Evolutionary conservation across 2,797 vertebrate species (phyloP).

Genomic region (Apodemus agrarius): DNA sequence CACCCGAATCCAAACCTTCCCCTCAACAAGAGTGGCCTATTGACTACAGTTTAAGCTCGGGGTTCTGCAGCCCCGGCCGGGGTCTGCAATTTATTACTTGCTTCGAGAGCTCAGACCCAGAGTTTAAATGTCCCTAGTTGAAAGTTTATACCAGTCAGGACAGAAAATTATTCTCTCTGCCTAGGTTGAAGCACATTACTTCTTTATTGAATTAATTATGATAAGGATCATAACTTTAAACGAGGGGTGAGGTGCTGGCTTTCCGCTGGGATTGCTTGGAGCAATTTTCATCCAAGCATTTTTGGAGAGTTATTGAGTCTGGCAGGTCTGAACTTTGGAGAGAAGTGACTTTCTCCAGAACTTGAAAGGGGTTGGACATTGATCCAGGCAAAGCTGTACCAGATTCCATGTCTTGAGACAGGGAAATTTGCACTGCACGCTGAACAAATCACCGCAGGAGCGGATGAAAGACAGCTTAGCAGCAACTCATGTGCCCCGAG

Average conservation of each 20-base stretch:
- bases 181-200: constrained; percentile 98
- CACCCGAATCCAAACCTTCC: constrained; percentile 83
- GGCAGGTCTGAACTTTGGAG: constrained; percentile 99
- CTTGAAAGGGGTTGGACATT: constrained; percentile 97
- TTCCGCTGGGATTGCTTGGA: constrained; percentile 94
- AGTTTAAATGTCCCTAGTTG: constrained; percentile 92
- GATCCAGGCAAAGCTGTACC: constrained; percentile 93
- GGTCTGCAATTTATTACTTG: constrained; percentile 96
- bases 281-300: constrained; percentile 95
- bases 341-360: constrained; percentile 96
- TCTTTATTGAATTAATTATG: constrained; percentile 99
- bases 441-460: constrained; percentile 93
- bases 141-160: constrained; percentile 93
- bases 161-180: constrained; percentile 94
- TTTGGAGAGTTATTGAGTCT: constrained; percentile 98
- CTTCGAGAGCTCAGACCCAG: constrained; percentile 92
- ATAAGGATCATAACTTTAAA: constrained; percentile 99
- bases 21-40: constrained; percentile 82
- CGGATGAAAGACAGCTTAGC: constrained; percentile 88
- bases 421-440: constrained; percentile 98
- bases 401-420: constrained; percentile 93
- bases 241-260: constrained; percentile 97
- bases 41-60: constrained; percentile 84
- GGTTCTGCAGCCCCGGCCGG: constrained; percentile 83
- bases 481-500: constrained; percentile 84